Evolutionary conservation across 2,797 vertebrate species (phyloP), one percentile per base, ranked within the genome.

Genomic region (Sebastes umbrosus): DNA sequence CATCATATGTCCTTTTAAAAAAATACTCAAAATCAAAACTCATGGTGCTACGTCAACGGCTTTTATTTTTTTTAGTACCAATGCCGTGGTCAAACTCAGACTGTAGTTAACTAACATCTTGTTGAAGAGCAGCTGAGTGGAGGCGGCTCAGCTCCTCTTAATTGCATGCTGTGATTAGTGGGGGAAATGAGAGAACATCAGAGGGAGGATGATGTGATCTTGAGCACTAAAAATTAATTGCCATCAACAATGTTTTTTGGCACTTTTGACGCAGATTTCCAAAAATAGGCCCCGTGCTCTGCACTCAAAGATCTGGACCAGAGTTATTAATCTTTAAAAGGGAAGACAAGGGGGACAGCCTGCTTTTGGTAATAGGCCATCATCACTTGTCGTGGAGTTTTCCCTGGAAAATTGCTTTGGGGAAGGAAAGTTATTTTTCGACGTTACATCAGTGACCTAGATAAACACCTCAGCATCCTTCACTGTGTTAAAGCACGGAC

Each of bases 281-380:
- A 69, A 64, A 89, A 88, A 82, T 83, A 89, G 70, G 18, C 31
- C 31, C n/a, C 22, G 29, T 58, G 34, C 73, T 82, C 65, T 55
- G 64, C 73, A 67, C 10, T 84, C 54, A 39, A 84, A 84, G 73
- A 84, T 57, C 74, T 66, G 75, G 75, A 74, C 39, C 8, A 69
- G 27, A 70, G 84, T 82, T 85, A 85, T 89, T 78, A 74, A 91
- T 87, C 54, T 90, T 93, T 90, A 36, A 90, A 84, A 65, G 69
- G 65, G n/a, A 76, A 81, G 64, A 84, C 83, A 67, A 67, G 67
- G 80, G 87, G 86, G 86, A 85, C 83, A 52, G 25, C 20, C 75
- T 77, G 70, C 76, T 73, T 88, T 87, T 89, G 85, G 90, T 92
- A 88, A 76, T 43, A 81, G 82, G 74, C 87, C 87, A 86, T 75